A percentile compares a stretch with the other conserved stretches of the same genome.
These are phyloP conservation scores for Chrysoperla carnea DNA, from an alignment of 1,140 invertebrate species.

Conservation along the genomic window DNA sequence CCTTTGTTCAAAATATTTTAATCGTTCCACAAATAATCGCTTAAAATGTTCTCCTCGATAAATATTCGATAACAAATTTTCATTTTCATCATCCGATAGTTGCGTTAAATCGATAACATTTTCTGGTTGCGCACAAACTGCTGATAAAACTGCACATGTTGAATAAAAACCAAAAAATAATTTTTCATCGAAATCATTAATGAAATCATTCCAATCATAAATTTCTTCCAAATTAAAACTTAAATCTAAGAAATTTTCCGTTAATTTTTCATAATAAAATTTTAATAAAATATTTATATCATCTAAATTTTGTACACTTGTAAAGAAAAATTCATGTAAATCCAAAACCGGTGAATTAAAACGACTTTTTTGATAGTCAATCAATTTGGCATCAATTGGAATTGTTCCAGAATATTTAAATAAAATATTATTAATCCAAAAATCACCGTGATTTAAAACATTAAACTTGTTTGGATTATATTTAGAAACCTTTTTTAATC, in stretches of 20 bases:
- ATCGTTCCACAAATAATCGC: neutral
- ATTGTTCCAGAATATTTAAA: constrained; percentile 4
- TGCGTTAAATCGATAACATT: neutral
- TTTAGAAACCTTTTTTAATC: neutral
- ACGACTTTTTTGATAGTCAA: constrained; percentile 5
- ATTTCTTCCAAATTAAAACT: neutral
- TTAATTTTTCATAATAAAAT: neutral
- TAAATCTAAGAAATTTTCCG: neutral
- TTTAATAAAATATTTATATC: neutral
- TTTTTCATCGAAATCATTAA: constrained; percentile 1
- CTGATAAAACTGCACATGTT: neutral
- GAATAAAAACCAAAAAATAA: constrained; percentile 2
- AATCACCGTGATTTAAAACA: constrained; percentile 11
- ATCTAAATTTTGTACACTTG: neutral
- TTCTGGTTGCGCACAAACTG: neutral
- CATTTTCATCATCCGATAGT: neutral
- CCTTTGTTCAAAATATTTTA: neutral
- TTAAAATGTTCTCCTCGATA: neutral
- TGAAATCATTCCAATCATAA: neutral
- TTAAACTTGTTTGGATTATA: neutral
- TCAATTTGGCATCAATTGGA: constrained; percentile 1
- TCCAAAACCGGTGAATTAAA: constrained; percentile 7
- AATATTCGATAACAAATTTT: neutral
- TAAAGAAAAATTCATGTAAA: constrained; percentile 6
- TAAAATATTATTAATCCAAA: constrained; percentile 11